These are phyloP conservation scores for Mactromeris polynyma DNA, from an alignment of 2,888 invertebrate species.

Conservation along the genomic window DNA sequence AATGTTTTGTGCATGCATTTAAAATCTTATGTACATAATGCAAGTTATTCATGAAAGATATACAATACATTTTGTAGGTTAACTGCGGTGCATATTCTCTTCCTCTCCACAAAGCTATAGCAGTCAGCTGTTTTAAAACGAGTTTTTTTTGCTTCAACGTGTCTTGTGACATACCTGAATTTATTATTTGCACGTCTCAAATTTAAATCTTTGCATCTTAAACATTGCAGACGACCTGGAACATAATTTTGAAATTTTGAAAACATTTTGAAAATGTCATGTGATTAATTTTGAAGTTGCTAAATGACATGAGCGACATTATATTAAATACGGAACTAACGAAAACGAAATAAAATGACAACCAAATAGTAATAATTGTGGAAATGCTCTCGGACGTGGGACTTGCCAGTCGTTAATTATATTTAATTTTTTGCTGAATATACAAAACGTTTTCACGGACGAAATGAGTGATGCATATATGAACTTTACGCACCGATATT, in stretches of 20 bases:
- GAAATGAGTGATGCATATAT: not conserved
- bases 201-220: conserved; percentile 1
- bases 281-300: not conserved
- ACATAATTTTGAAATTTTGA: not conserved
- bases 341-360: no score
- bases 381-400: no score
- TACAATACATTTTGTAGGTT: not conserved
- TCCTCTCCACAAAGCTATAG: not conserved
- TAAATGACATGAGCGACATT: not conserved
- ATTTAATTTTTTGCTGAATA: not conserved
- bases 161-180: not conserved
- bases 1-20: not conserved
- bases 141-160: not conserved
- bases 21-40: not conserved
- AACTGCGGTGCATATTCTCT: not conserved
- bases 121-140: not conserved
- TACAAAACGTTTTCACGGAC: not conserved
- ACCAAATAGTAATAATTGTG: no score
- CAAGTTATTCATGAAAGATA: not conserved
- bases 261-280: conserved; percentile 6
- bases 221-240: not conserved
- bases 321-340: no score
- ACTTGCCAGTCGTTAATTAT: no score
- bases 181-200: conserved; percentile 11
- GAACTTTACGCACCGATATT: not conserved